Evolutionary conservation across 1,140 invertebrate genomes (phyloP), one percentile per base, ranked within the genome.

Genomic region (Calliopsis andreniformis): DNA sequence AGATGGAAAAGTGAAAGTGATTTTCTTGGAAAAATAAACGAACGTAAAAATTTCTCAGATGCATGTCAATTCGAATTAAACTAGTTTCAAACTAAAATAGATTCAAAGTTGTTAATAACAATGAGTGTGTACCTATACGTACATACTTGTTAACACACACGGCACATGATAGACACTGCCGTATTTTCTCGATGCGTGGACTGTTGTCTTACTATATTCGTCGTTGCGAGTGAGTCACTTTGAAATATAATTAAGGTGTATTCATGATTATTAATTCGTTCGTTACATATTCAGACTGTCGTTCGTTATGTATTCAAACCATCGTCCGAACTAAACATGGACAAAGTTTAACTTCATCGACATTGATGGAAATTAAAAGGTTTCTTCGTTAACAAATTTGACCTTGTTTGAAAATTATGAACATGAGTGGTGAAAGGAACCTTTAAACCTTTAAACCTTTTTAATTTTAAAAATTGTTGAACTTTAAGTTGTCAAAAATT

Each of bases 231-330:
- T 76, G 75, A 76, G 45, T 76, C 75, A 76, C 35, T 55, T 70
- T 71, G 25, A 49, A 71, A 62, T 68, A 61, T 51, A 76, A 76
- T 76, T 76, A 75, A 75, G 51, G 20, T 16, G 51, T 56, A 35
- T 47, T 20, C 49, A 23, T 58, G 51, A 75, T 67, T 67, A 56
- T 39, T 75, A 67, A 75, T 67, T 75, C 39, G 20, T 32, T 64
- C 49, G 45, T 53, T 64, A 63, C 45, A 72, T 51, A 63, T 72
- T 72, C 45, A 72, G 30, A 7, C 67, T 59, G 35, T 32, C 67
- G 18, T 28, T 68, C 32, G 23, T 68, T 68, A 25, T 32, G 56
- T 53, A 62, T 62, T 63, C 32, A 39, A 53, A 23, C 18, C 53
- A 42, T n/a, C 47, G 70, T 12, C 23, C 47, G 23, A 30, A 14